Base-by-base conservation (phyloP, 2,797 vertebrate genomes). In the Pseudocheirus occidentalis region DNA sequence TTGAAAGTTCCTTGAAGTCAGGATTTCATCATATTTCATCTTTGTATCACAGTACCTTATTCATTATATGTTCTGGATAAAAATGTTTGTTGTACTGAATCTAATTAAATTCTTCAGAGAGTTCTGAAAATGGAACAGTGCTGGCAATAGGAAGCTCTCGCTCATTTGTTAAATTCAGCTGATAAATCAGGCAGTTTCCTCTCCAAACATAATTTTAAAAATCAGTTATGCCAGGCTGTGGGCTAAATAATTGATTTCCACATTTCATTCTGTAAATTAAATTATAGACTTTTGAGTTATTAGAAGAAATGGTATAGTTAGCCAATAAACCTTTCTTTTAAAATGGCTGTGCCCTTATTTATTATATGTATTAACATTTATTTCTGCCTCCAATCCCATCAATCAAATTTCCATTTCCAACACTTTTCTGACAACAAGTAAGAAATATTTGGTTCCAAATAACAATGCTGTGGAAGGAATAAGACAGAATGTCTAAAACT, bases 321-420 rank as follows among this genome's bases (percentile, higher is more conserved):
- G 92, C 94, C 95, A 97, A 93, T 95, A 97, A 97, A 93, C 52
- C 90, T 92, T 97, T 97, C 97, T 94, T 96, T 93, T 92, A 95
- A 96, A 96, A 96, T 92, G 90, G 92, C 55, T 92, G n/a, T 4
- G 90, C 95, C 95, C 97, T 94, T 93, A 97, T 96, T 95, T 95
- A 95, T 96, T 94, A 91, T 93, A 92, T 95, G 40, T 40, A 94
- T 95, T 97, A 95, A 21, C 90, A 93, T 96, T 95, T 97, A 94
- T 96, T 95, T 91, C n/a, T 90, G 89, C 54, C 81, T 96, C 91
- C 92, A 54, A 94, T 96, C 94, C 97, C 94, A 96, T 95, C 94
- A 92, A 90, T 95, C 92, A 96, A 27, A 94, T 97, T 97, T 94
- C 94, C 90, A 93, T 96, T 96, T 95, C 0, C 66, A 96, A 95